Evolutionary conservation across 2,888 invertebrate species (phyloP), one percentile per base, ranked within the genome.

Genomic region (Crossocerus cetratus): DNA sequence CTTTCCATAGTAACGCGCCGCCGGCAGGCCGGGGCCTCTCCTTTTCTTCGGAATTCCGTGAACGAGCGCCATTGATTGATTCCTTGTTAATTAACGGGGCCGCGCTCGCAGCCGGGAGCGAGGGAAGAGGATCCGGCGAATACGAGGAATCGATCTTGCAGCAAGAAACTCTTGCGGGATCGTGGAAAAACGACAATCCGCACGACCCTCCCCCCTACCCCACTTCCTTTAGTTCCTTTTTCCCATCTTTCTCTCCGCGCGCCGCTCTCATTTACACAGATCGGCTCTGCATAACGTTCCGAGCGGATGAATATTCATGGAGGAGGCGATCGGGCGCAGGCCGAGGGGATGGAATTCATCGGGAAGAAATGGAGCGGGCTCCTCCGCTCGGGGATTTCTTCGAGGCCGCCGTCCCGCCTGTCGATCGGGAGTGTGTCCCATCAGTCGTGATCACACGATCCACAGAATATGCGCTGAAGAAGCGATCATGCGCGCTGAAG

Each of bases 81-180:
- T 87, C 83, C 80, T 83, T 72, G 84, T 87, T 87, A 88, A 88
- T 88, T 87, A 87, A 86, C 86, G 84, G 76, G 62, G 14, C 71
- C 76, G 74, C 32, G 32, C 32, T 32, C 32, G 32, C 1, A 8
- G 32, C 8, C 77, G 81, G 77, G 77, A 74, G 70, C 80, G 62
- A 56, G 77, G 23, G 21, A 22, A 21, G 45, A 44, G 32, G 42
- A 16, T 53, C 56, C 53, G 53, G 23, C 45, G 74, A 75, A 74
- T 84, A 86, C 82, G 77, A 56, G 71, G 83, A 86, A 83, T 77
- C 80, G 72, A 74, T 67, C 62, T 70, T 65, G 69, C 76, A 72
- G 74, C 78, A 84, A 86, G 84, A 86, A 86, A 80, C 80, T 80
- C 75, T 71, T 69, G 45, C 32, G 32, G 44, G 76, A 76, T 74